Base-by-base conservation (phyloP, 2,797 vertebrate genomes). In the Phoxinus dragarum region DNA sequence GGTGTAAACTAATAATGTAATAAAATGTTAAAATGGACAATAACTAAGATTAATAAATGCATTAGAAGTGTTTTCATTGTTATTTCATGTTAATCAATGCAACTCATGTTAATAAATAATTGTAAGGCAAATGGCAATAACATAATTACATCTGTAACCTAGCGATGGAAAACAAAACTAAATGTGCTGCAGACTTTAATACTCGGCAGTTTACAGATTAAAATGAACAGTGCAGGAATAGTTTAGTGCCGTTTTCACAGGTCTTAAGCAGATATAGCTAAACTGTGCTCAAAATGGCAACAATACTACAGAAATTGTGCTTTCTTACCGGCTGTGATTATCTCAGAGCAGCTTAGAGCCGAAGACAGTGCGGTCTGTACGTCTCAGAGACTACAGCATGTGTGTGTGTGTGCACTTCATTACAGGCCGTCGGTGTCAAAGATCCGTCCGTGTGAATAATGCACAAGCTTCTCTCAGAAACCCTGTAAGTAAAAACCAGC, bases 371-470 rank as follows among this genome's bases (percentile, higher is more conserved):
- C 11, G 6, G 23, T 84, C 84, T 80, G 42, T 47, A 64, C 11
- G 80, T 74, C 83, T 73, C 19, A 66, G 80, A 72, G 81, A 59
- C 80, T 31, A 19, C 36, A 64, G 52, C 59, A 40, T 38, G 31
- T 36, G 78, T 71, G 52, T 56, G 34, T 38, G 31, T 36, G 78
- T 71, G 34, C 82, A 44, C 80, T 27, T 79, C 16, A 77, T 77
- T 40, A 34, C 80, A 19, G 21, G 14, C 23, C 14, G 80, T 61
- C 72, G 77, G n/a, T 66, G 75, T 61, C 56, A 47, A 66, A 38
- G 17, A 40, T 82, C 36, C 67, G 49, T 86, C 47, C 54, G 1
- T 86, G 86, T 91, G 72, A 90, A 89, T 90, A 85, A 90, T 79
- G 83, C 31, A 91, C 88, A 44, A 86, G 75, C 38, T 73, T 44